Evolutionary conservation across 2,113 vertebrate species (phyloP), one percentile per base, ranked within the genome.

Genomic region (Oplegnathus fasciatus): DNA sequence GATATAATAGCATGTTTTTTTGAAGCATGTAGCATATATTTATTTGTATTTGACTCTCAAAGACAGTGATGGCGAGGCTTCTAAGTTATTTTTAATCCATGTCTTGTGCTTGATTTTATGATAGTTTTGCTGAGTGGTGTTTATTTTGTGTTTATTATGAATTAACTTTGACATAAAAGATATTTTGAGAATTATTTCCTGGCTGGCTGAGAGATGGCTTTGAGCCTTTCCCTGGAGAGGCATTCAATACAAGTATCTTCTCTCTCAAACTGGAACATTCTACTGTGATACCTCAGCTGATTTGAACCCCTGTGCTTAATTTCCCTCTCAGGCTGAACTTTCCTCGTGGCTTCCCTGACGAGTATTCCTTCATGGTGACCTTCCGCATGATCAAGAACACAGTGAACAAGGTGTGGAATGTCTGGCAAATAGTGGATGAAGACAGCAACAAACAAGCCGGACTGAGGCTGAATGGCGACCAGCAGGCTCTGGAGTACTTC

Each of bases 321-420:
- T 40, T 10, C 20, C 54, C 18, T 15, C 66, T 15, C 55, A 96
- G 96, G 88, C 83, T 96, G 40, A 96, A 95, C 85, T 96, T 96
- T 48, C 96, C 96, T 15, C 92, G 92, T 0, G 96, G 96, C n/a
- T 96, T 96, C 82, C 96, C 96, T 0, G 94, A 96, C 0, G 96
- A 96, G 87, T 96, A 96, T 78, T 96, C 96, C 48, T 95, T 96
- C 92, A 96, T 96, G 94, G 91, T 90, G 18, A 96, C 96, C 7
- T 96, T 96, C 89, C 95, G 96, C 72, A 96, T 96, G 96, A 95
- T 96, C 86, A 96, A 96, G 87, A 96, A 89, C 92, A 96, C 94
- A 0, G 93, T 96, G 57, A 95, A 86, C 91, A 96, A 96, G 78
- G 96, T 96, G 90, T 96, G 96, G 96, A 96, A 96, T 67, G 82